Conservation (phyloP, 2,797 vertebrate genomes). For the Bovichtus variegatus region DNA sequence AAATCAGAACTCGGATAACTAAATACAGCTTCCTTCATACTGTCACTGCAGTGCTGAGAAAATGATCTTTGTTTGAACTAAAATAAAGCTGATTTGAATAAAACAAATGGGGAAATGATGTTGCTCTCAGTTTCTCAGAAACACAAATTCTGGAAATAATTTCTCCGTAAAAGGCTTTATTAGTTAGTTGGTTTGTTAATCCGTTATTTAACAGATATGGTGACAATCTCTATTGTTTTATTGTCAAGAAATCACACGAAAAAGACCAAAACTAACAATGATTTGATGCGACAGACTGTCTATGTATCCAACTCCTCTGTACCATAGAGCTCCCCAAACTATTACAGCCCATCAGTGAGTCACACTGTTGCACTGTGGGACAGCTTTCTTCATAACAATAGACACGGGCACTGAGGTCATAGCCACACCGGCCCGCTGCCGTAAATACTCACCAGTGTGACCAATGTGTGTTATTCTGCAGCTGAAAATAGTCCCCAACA, state of each 20-base stretch:
- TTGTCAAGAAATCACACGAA: background rate
- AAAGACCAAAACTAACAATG: background rate
- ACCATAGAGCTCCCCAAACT: background rate
- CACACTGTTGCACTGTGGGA: no score
- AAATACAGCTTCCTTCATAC: background rate
- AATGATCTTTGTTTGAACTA: slow-evolving; percentile 25
- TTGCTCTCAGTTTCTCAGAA: slow-evolving; percentile 4
- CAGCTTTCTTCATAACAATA: background rate
- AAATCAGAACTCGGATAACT: slow-evolving; percentile 35
- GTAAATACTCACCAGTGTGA: background rate
- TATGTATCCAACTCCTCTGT: background rate
- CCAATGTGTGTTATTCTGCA: background rate
- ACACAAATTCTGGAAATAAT: background rate
- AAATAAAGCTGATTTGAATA: slow-evolving; percentile 17
- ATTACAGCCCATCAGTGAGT: background rate
- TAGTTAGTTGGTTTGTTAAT: background rate
- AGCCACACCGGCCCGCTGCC: background rate
- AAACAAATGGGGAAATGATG: slow-evolving; percentile 29
- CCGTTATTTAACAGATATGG: background rate
- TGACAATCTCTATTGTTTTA: background rate
- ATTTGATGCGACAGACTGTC: background rate
- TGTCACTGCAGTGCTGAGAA: background rate
- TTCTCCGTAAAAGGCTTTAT: background rate
- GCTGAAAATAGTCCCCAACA: background rate
- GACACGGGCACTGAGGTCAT: background rate